These are phyloP conservation scores for Pocillopora verrucosa DNA, from an alignment of 64 coral and sea anemone species.

Conservation along the genomic window DNA sequence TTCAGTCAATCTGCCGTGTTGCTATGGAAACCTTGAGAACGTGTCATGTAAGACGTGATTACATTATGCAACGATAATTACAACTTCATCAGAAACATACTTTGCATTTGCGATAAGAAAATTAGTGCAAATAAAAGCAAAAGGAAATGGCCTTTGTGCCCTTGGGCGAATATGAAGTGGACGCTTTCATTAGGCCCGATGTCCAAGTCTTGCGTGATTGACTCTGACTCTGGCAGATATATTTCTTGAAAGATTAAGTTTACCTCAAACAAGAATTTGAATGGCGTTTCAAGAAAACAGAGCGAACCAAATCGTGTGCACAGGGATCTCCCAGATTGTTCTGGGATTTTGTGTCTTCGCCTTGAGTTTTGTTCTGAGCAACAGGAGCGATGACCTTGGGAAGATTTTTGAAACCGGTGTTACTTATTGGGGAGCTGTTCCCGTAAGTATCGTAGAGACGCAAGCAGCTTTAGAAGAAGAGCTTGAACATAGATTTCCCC, in stretches of 20 bases:
- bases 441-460: not conserved
- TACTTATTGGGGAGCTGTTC: conserved; percentile 8
- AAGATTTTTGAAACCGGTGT: conserved; percentile 16
- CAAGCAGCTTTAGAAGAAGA: not conserved
- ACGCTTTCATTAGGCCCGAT: not conserved
- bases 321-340: conserved; percentile 20
- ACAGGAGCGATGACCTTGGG: not conserved
- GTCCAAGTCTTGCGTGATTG: not conserved
- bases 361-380: conserved; percentile 2
- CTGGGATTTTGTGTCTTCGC: conserved; percentile 19
- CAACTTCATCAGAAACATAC: not conserved
- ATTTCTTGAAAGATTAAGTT: not conserved
- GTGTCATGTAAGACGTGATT: not conserved
- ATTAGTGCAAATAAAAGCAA: not conserved
- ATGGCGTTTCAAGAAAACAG: conserved; percentile 41
- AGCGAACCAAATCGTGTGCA: conserved; percentile 31
- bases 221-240: too few species aligned
- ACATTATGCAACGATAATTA: not conserved
- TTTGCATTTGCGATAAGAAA: conserved; percentile 3
- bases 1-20: not conserved
- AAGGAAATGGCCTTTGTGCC: not conserved
- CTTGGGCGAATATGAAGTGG: not conserved
- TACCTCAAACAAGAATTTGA: not conserved
- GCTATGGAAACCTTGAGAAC: not conserved
- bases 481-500: not conserved